Percentiles rank a stretch among this genome's conserved stretches.
Conservation (phyloP, 2,797 vertebrate genomes). For the Thalassophryne amazonica region DNA sequence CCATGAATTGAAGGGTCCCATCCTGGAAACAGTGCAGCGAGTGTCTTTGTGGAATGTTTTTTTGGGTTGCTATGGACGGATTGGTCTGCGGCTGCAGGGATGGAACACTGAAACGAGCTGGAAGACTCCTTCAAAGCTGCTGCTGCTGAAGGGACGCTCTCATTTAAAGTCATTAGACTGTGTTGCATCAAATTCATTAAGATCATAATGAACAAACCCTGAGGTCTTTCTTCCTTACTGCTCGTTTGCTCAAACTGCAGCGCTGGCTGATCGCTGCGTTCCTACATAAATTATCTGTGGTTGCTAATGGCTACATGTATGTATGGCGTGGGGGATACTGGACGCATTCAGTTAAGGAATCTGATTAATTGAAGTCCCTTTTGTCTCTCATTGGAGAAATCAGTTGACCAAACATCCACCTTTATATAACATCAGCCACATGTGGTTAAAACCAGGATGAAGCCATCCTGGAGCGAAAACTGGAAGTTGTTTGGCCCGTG, state of each 20-base stretch:
- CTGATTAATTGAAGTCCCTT: neutral
- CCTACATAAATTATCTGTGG: conserved; percentile 26
- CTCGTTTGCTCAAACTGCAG: conserved; percentile 27
- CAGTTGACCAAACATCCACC: neutral
- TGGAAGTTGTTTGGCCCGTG: no score
- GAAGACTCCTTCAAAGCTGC: conserved; percentile 37
- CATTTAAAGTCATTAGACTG: conserved; percentile 42
- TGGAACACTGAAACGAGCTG: conserved; percentile 55
- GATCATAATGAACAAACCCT: conserved; percentile 47
- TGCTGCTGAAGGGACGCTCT: conserved; percentile 18
- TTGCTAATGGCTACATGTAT: conserved; percentile 20
- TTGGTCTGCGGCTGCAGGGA: conserved; percentile 55
- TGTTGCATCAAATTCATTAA: conserved; percentile 55
- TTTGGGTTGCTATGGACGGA: conserved; percentile 74
- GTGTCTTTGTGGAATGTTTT: conserved; percentile 64
- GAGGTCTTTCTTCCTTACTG: conserved; percentile 14
- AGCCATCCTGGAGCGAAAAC: no score
- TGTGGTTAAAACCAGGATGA: no score
- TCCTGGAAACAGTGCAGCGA: conserved; percentile 28
- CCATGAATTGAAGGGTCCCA: conserved; percentile 24
- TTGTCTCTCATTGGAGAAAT: conserved; percentile 4
- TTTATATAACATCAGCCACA: no score
- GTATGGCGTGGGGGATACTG: neutral
- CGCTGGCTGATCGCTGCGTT: conserved; percentile 31
- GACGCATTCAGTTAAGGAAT: conserved; percentile 21